phyloP scores from a whole-genome alignment of 2,888 invertebrate genomes.

The Cynaeus angustus region DNA sequence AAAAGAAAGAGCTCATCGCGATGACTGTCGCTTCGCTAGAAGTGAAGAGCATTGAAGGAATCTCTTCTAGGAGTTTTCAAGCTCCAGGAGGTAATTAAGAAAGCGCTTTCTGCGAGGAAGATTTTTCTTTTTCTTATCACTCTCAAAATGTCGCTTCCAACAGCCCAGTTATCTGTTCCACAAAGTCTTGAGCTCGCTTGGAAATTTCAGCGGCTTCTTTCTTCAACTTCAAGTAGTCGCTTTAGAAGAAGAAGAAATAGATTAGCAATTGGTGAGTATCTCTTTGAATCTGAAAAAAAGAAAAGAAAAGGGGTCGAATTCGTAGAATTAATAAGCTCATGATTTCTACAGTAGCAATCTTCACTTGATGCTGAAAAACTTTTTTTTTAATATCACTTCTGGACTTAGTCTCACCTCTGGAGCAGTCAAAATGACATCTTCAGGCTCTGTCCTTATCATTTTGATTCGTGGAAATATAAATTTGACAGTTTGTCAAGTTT shows the following conservation, averaged over 20 bases:
- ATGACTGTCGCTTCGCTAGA: background rate
- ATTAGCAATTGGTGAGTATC: background rate
- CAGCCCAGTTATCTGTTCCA: background rate
- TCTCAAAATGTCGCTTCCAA: background rate
- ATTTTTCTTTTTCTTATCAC: background rate
- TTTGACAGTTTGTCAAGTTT: too few relatives aligned
- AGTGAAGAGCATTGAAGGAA: background rate
- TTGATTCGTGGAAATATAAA: too few relatives aligned
- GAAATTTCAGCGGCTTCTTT: background rate
- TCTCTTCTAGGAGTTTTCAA: background rate
- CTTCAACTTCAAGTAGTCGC: background rate
- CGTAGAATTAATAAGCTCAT: too few relatives aligned
- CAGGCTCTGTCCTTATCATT: too few relatives aligned
- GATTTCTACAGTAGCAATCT: too few relatives aligned
- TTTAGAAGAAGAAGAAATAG: background rate
- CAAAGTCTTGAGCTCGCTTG: background rate
- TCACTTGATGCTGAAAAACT: too few relatives aligned
- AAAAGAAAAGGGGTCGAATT: too few relatives aligned
- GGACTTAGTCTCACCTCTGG: too few relatives aligned
- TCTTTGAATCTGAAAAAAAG: background rate
- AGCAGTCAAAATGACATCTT: too few relatives aligned
- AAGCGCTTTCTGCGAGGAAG: background rate
- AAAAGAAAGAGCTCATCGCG: background rate
- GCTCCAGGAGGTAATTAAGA: background rate
- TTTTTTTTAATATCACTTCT: too few relatives aligned